Evolutionary conservation across 53 echinoderm and acorn worm genomes (phyloP), one percentile per base, ranked within the genome.

Genomic region (Patiria pectinifera): DNA sequence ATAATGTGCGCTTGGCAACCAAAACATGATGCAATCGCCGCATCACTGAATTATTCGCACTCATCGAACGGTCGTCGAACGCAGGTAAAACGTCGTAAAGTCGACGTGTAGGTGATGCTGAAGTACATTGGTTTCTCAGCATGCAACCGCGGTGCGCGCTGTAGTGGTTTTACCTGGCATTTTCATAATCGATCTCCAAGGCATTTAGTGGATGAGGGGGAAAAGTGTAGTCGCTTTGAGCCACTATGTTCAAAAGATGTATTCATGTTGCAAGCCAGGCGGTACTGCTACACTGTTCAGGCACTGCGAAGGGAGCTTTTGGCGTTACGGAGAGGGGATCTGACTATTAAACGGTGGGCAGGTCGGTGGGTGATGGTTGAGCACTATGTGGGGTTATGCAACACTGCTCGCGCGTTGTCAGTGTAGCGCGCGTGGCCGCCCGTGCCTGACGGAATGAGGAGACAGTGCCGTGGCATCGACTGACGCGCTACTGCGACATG

Each of bases 21-120:
- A 85, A 66, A 85, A 45, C 21, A 79, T 66, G 85, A 84, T 84
- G 84, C 43, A 24, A 62, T 84, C 58, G 19, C 60, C 26, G 23
- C 83, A 25, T 49, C 83, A 22, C 53, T 14, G 19, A 15, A 43
- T 66, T 69, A 62, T 18, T n/a, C 23, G 47, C 53, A 69, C 49
- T 71, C 86, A 86, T 72, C n/a, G n/a, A 86, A 86, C 53, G 71
- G 86, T 44, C 86, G 86, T 86, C 70, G 86, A 22, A 45, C 59
- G 47, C 46, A 12, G 69, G 46, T 70, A 10, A 71, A n/a, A 3
- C 48, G 21, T 62, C 69, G 35, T 74, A 19, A 71, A 86, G 86
- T 48, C 86, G 58, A 53, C 53, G 25, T 11, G 76, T 11, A 24
- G 76, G 83, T 60, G 62, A 83, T 60, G 59, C 61, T 8, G 53